Evolutionary conservation across 2,888 invertebrate genomes (phyloP).

Genomic region (Psococerastis gibbosa): DNA sequence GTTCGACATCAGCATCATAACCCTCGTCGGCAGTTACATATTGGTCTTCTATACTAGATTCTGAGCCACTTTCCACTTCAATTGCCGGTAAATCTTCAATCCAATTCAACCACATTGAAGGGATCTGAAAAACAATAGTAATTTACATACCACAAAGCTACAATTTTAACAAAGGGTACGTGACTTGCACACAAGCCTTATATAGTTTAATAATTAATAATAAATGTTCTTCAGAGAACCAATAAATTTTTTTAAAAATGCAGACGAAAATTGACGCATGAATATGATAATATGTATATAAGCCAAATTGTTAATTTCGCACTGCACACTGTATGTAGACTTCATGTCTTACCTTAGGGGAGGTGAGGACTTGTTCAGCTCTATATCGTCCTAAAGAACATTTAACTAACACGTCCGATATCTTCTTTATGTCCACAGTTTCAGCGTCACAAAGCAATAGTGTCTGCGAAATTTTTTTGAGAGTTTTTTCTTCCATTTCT

Average conservation of each 20-base stretch:
- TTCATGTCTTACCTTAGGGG: slow-evolving; percentile 1
- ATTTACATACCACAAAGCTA: too few species aligned
- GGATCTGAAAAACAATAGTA: slow-evolving; percentile 26
- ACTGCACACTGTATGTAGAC: too few species aligned
- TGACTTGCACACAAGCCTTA: too few species aligned
- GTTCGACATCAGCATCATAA: slow-evolving; percentile 44
- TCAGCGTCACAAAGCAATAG: neutral
- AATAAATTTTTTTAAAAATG: too few species aligned
- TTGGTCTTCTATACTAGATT: slow-evolving; percentile 22
- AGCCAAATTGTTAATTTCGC: too few species aligned
- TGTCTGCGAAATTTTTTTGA: neutral
- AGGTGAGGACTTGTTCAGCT: neutral
- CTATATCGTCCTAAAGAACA: slow-evolving; percentile 13
- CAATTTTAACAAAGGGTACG: too few species aligned
- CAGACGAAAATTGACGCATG: too few species aligned
- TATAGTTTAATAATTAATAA: too few species aligned
- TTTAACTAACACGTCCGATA: slow-evolving; percentile 15
- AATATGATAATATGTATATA: too few species aligned
- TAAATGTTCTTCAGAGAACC: too few species aligned
- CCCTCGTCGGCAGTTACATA: slow-evolving; percentile 37
- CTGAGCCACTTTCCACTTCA: slow-evolving; percentile 13
- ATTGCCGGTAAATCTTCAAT: slow-evolving; percentile 21
- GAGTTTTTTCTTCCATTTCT: neutral
- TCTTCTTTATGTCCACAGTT: neutral
- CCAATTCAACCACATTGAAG: slow-evolving; percentile 26